Base-by-base conservation (phyloP, 2,888 invertebrate species). In the Baronia brevicornis region DNA sequence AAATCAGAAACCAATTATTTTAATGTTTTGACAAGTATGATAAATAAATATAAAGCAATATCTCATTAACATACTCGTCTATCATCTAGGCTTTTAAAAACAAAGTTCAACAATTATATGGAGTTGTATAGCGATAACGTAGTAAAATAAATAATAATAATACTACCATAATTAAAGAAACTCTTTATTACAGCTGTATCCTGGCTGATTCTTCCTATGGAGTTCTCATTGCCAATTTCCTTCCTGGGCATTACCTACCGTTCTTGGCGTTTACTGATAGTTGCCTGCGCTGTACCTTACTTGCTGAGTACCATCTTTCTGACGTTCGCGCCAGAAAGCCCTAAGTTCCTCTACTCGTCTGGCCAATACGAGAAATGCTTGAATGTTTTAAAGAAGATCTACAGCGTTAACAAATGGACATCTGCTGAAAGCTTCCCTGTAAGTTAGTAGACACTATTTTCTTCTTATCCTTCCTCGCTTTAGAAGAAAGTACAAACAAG, bases 191-290 rank as follows among this genome's bases (percentile, higher is more conserved):
- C 62, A 88, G 92, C 87, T 28, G 59, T 91, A 36, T 90, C 91
- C 3, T 90, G 90, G 88, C 57, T 87, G 1, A 85, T 93, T 5
- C 85, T 93, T 0, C 93, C 93, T 0, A 46, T 84, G 1, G 64
- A 82, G 3, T 73, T 88, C 46, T 64, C 84, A 0, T 45, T 78
- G 2, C 67, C 78, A 0, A 71, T 84, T n/a, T 41, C 58, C 0
- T 59, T 86, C 30, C 59, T 89, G 20, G 84, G 72, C 28, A 73
- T 92, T 37, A 59, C 64, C 0, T 89, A 90, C 54, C 86, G 89
- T 17, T 90, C 93, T 0, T 95, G 95, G 95, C 84, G 94, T 3
- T 58, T 93, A 3, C 87, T 93, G 36, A 68, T 94, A 2, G 82
- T 91, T 0, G 64, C 89, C 0, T 87, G 91, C 36, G 87, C 89